Evolutionary conservation across 1,140 invertebrate genomes (phyloP), one percentile per base, ranked within the genome.

Genomic region (Cherax quadricarinatus): DNA sequence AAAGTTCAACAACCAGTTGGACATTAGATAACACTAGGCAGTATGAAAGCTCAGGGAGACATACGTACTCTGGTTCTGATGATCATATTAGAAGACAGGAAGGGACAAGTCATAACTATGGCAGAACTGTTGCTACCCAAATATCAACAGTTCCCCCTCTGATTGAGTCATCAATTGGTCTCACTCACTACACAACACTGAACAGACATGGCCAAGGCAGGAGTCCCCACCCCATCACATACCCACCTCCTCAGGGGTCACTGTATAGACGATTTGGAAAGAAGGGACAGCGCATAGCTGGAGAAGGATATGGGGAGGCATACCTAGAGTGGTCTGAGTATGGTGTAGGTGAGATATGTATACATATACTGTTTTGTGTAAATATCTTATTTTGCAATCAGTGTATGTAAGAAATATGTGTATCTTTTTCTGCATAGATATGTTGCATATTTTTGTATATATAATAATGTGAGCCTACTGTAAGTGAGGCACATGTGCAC

Each of bases 271-370:
- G 70, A 75, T 30, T 30, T 24, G 85, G 84, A 70, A 57, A 53
- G 62, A 53, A 73, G 18, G 41, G 30, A 16, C 60, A 78, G 21
- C 86, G 80, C n/a, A 75, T 75, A 4, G 53, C 91, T 60, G 81
- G 81, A 18, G 86, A 89, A 41, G 93, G 93, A 16, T 93, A 83
- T 86, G 93, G 93, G 10, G 82, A 93, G 49, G 93, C 86, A 12
- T 93, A 93, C 81, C 78, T 93, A 3, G 80, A 86, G 73, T 89
- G 89, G 90, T 92, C 93, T 12, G 93, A 93, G 82, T 92, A 89
- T 80, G 93, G 93, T 24, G 57, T 93, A 81, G 87, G 92, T 93
- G 75, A 93, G 92, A 62, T 41, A 30, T 9, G 5, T 18, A n/a
- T 21, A 70, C 14, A n/a, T n/a, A n/a, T n/a, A n/a, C n/a, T n/a